Evolutionary conservation across 1,140 invertebrate species (phyloP).

Genomic region (Musca vetustissima): DNA sequence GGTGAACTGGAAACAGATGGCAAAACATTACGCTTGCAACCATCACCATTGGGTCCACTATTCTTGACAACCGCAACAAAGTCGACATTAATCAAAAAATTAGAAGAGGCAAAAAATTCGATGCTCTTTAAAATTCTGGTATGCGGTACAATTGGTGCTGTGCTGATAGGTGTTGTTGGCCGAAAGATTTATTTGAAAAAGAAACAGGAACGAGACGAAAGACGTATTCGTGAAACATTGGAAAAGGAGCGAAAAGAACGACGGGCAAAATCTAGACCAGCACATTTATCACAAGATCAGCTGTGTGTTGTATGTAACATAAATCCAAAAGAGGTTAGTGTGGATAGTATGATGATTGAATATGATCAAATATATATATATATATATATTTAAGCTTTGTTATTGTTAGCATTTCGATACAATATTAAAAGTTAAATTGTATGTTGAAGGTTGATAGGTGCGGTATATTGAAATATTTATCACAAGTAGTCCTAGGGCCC

Average conservation of each 20-base stretch:
- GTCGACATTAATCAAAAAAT: slow-evolving; percentile 66
- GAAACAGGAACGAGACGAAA: slow-evolving; percentile 61
- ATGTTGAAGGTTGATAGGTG: too few species aligned
- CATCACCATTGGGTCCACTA: slow-evolving; percentile 69
- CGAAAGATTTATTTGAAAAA: slow-evolving; percentile 63
- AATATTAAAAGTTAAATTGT: too few species aligned
- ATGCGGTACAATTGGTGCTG: slow-evolving; percentile 67
- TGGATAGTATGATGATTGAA: too few species aligned
- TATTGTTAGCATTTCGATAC: too few species aligned
- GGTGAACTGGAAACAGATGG: slow-evolving; percentile 68
- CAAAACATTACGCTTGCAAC: slow-evolving; percentile 65
- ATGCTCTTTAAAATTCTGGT: slow-evolving; percentile 58
- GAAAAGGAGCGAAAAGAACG: slow-evolving; percentile 66
- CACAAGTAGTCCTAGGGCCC: too few species aligned
- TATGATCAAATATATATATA: too few species aligned
- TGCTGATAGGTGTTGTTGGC: slow-evolving; percentile 65
- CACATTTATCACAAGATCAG: slow-evolving; percentile 66
- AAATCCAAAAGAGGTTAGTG: slow-evolving; percentile 70
- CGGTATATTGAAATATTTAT: too few species aligned
- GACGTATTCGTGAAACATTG: slow-evolving; percentile 62
- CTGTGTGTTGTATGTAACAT: slow-evolving; percentile 75
- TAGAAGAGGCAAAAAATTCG: slow-evolving; percentile 64
- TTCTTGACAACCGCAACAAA: slow-evolving; percentile 73
- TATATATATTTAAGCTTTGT: too few species aligned
- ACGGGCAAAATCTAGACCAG: slow-evolving; percentile 64